Base-by-base conservation (phyloP, 2,113 vertebrate species). In the Callionymus lyra region DNA sequence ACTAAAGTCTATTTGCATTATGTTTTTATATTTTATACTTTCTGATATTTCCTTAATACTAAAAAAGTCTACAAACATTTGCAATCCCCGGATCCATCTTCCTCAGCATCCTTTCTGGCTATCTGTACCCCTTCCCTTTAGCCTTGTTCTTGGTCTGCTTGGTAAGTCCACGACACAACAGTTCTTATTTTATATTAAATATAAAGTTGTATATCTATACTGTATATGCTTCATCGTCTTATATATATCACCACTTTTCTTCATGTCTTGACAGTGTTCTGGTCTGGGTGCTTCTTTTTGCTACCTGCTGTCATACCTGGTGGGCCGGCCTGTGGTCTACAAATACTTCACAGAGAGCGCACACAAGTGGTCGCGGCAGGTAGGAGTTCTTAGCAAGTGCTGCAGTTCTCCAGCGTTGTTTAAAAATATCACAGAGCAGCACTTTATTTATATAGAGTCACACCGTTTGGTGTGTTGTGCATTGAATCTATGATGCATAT, bases 61-160 rank as follows among this genome's bases (percentile, higher is more conserved):
- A 54, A 18, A 39, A 65, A 77, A 99, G 94, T 67, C 89, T 99
- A 70, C 94, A 99, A 70, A 98, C 94, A 0, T 98, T 98, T 87
- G 94, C 94, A 21, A 98, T 98, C 58, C 94, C 95, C 21, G 94
- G 94, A 44, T 98, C 93, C 31, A 97, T 98, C 84, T 99, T 98
- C 75, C 90, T 98, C 63, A 98, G 94, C 79, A 98, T 98, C 72
- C 84, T 99, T 57, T 98, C 93, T 49, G 93, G 94, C n/a, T 98
- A 98, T 75, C 92, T 98, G 55, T 98, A 98, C 64, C 94, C 94
- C 27, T 98, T 99, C 57, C 95, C 91, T 0, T 49, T 98, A 69
- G 94, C 93, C 57, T 86, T 99, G 63, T 97, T 95, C 81, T 87
- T 98, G 68, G 93, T 97, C 65, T 99, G 94, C 76, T 79, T 98